A percentile compares a stretch with the other conserved stretches of the same genome.
Evolutionary conservation across 2,888 invertebrate species (phyloP).

Genomic region (Danaus chrysippus): DNA sequence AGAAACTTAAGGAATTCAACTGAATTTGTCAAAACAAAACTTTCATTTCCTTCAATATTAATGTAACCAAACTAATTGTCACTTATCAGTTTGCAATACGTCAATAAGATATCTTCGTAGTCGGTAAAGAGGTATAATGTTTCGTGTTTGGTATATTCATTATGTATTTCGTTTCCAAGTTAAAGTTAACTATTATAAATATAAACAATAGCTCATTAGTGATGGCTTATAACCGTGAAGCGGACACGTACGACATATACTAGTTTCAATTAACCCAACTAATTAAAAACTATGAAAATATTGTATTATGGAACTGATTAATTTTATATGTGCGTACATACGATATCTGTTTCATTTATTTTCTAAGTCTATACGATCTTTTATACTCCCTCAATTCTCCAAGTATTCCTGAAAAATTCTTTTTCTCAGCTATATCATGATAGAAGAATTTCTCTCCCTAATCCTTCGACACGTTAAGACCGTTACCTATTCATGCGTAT

Average conservation of each 20-base stretch:
- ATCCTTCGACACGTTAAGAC: not conserved
- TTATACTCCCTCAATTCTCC: too few species aligned
- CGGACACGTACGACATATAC: slow-evolving; percentile 43
- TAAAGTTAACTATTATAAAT: slow-evolving; percentile 25
- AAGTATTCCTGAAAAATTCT: too few species aligned
- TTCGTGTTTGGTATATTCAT: too few species aligned
- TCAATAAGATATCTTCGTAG: too few species aligned
- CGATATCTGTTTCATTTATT: slow-evolving; percentile 66
- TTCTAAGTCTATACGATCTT: slow-evolving; percentile 26
- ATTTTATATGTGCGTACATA: slow-evolving; percentile 65
- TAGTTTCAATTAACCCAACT: slow-evolving; percentile 69
- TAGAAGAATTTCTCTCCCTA: not conserved
- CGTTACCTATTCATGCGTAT: not conserved
- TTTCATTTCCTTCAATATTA: too few species aligned
- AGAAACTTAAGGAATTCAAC: too few species aligned
- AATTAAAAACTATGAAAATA: slow-evolving; percentile 70
- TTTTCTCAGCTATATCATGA: too few species aligned
- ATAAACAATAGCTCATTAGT: slow-evolving; percentile 34
- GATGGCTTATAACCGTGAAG: slow-evolving; percentile 35
- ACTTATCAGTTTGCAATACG: too few species aligned
- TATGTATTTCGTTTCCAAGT: not conserved
- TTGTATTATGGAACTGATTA: slow-evolving; percentile 66
- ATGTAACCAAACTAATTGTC: too few species aligned
- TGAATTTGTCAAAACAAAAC: too few species aligned
- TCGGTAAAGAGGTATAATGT: too few species aligned